Evolutionary conservation across 2,797 vertebrate genomes (phyloP), one percentile per base, ranked within the genome.

Genomic region (Craterocephalus amniculus): DNA sequence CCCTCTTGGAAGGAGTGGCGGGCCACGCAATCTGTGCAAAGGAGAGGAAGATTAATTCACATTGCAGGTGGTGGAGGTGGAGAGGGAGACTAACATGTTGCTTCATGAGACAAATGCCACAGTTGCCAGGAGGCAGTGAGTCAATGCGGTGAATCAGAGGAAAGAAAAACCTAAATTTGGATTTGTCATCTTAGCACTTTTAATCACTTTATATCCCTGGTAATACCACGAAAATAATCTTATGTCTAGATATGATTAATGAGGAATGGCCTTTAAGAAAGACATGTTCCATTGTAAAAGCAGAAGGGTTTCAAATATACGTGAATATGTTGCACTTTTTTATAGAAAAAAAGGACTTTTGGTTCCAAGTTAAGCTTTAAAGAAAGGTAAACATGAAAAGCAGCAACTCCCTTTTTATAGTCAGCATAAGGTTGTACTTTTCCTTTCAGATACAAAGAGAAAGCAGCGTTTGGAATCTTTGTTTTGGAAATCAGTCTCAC

Each of bases 11-110:
- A 76, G 95, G 95, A 79, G 97, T 97, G 74, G 98, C 97, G 36
- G 98, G 97, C 98, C 98, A 99, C 63, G 94, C 94, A 88, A 99
- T 97, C 98, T 99, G 89, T 66, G 78, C 45, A 58, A 61, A 89
- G 1, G 48, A 77, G 69, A 79, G 40, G 63, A 58, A 72, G 58
- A 76, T 70, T 83, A 67, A 70, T 81, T 79, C 73, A 71, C 29
- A 67, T 48, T 34, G n/a, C 6, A 66, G 43, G 43, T 8, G 20
- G 36, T 32, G 35, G 54, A 36, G 60, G 68, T 64, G 56, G 56
- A 84, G 32, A 65, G 61, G 31, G 64, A 73, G 34, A 56, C 64
- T 52, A 72, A 61, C 51, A 70, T 61, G 71, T 57, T 26, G 45
- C 48, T 55, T 60, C 38, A 67, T 35, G 45, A 66, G 69, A 76